Conservation (phyloP, 2,888 invertebrate genomes). For the Drosophila colorata region DNA sequence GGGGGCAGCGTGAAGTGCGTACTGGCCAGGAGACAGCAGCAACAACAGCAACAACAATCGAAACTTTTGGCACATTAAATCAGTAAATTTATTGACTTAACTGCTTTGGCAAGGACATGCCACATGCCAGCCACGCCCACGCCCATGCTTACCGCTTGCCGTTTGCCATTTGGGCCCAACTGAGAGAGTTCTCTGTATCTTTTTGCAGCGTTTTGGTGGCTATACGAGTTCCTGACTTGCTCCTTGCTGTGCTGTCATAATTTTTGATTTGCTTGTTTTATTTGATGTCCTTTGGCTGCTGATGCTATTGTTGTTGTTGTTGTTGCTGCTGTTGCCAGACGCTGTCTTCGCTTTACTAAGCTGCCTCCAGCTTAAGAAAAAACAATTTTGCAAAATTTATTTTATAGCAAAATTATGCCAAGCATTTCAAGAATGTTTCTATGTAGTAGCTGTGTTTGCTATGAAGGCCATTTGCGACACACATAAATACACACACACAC, state of each 20-base stretch:
- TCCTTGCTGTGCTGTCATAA: slow-evolving; percentile 80
- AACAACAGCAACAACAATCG: slow-evolving; percentile 66
- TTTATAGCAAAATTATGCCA: slow-evolving; percentile 84
- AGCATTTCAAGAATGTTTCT: slow-evolving; percentile 81
- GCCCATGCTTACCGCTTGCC: slow-evolving; percentile 20
- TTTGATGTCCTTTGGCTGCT: slow-evolving; percentile 78
- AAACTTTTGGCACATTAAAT: slow-evolving; percentile 82
- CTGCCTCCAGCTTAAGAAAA: slow-evolving; percentile 77
- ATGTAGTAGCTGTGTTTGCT: slow-evolving; percentile 62
- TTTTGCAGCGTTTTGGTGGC: slow-evolving; percentile 21
- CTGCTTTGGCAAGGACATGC: slow-evolving; percentile 70
- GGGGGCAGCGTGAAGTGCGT: slow-evolving; percentile 31
- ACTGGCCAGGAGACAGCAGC: slow-evolving; percentile 34
- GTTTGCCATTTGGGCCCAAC: slow-evolving; percentile 70
- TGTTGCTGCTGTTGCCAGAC: slow-evolving; percentile 40
- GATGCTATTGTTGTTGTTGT: slow-evolving; percentile 27
- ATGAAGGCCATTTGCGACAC: slow-evolving; percentile 63
- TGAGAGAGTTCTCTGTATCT: slow-evolving; percentile 30
- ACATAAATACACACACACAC: slow-evolving; percentile 40
- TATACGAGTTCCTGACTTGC: slow-evolving; percentile 49
- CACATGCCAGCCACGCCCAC: slow-evolving; percentile 51
- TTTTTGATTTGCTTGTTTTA: slow-evolving; percentile 83
- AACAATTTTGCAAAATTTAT: slow-evolving; percentile 84
- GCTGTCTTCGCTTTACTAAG: slow-evolving; percentile 66
- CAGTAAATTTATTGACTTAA: slow-evolving; percentile 82